These are phyloP conservation scores for Chirona hameri DNA, from an alignment of 2,888 invertebrate genomes.

Conservation along the genomic window DNA sequence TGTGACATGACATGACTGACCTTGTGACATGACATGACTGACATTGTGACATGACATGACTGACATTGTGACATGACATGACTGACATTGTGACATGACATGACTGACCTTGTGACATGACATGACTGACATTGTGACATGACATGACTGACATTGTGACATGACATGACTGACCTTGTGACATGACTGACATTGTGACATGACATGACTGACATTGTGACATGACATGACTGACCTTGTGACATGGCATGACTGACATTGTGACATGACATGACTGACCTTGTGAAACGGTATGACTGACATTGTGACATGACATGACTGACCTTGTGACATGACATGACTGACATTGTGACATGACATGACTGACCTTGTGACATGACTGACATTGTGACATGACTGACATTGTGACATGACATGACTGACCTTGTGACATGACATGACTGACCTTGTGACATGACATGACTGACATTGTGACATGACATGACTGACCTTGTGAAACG, in stretches of 20 bases:
- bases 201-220: too few relatives aligned
- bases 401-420: too few relatives aligned
- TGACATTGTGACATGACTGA: conserved; percentile 68
- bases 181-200: conserved; percentile 69
- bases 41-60: conserved; percentile 64
- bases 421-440: conserved; percentile 64
- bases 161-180: conserved; percentile 61
- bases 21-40: conserved; percentile 64
- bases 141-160: conserved; percentile 58
- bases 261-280: conserved; percentile 50
- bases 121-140: conserved; percentile 63
- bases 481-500: conserved; percentile 62
- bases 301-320: conserved; percentile 64
- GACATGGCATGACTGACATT: too few relatives aligned
- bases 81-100: conserved; percentile 64
- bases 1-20: conserved; percentile 60
- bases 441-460: conserved; percentile 67
- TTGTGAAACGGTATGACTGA: conserved; percentile 63
- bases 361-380: conserved; percentile 62
- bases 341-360: conserved; percentile 64
- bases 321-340: conserved; percentile 64
- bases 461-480: too few relatives aligned
- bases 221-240: conserved; percentile 53
- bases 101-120: conserved; percentile 63
- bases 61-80: conserved; percentile 64